Base-by-base conservation (phyloP, 2,888 invertebrate species). In the Harmothoe impar region DNA sequence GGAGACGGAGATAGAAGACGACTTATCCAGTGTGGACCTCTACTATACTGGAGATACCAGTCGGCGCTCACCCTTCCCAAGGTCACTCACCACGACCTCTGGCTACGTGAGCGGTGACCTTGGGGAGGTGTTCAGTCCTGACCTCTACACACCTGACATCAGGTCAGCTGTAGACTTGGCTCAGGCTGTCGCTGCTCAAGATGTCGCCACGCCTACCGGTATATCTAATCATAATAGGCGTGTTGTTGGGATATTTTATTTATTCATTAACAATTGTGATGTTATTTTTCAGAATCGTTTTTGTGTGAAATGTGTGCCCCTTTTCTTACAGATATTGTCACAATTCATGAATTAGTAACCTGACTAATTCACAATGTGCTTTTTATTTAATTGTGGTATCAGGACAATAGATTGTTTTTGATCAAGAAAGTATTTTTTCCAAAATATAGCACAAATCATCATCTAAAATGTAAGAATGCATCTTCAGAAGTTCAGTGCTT, bases 21-120 rank as follows among this genome's bases (percentile, higher is more conserved):
- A 84, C n/a, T 15, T 29, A 15, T 43, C 43, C 1, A 84, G 84
- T 84, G 84, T 33, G 17, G 84, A 84, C 5, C 84, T 84, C 51
- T 84, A 33, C 84, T 51, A 43, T 43, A 29, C 25, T 33, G 43
- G 23, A 84, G 84, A 84, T 0, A 84, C 43, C 0, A 35, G 51
- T 12, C 35, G 84, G 43, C 23, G n/a, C 3, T 84, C 84, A 0
- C 84, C 84, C 1, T 84, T 35, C 43, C 35, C 84, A n/a, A 7
- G 84, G 84, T 84, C 84, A n/a, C 1, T 84, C 1, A 84, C 84
- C 17, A 84, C 84, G 1, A 84, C 84, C 33, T 84, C 84, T 25
- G 84, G 84, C 25, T 84, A 84, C 20, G 84, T 84, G 5, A 84
- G 84, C 25, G 84, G 84, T 35, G 84, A 84, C 51, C 51, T 84